Conservation (phyloP, 2,888 invertebrate genomes). For the Ormyrus thymus region DNA sequence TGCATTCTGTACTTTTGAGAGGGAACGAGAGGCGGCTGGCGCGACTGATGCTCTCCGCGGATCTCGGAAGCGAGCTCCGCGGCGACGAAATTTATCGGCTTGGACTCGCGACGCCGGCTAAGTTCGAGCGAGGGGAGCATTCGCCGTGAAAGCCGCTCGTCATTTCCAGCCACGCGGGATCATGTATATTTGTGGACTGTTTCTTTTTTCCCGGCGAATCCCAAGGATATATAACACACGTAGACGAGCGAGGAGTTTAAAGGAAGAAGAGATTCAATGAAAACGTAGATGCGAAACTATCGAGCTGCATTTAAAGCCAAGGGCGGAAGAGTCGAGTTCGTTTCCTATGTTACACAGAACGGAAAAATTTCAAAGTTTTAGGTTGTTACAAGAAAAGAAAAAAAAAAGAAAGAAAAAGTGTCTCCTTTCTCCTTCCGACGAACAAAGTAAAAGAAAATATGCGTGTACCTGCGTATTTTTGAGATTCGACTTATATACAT, state of each 20-base stretch:
- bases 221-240: too few species aligned
- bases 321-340: not conserved
- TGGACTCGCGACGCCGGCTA: too few species aligned
- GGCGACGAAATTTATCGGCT: too few species aligned
- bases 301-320: slow-evolving; percentile 7
- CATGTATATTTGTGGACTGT: slow-evolving; percentile 7
- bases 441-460: slow-evolving; percentile 28
- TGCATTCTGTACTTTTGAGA: not conserved
- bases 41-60: not conserved
- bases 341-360: slow-evolving; percentile 22
- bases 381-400: not conserved
- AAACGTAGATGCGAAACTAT: slow-evolving; percentile 31
- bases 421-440: slow-evolving; percentile 23
- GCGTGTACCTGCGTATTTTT: slow-evolving; percentile 52
- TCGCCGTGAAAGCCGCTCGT: too few species aligned
- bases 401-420: too few species aligned
- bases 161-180: slow-evolving; percentile 26
- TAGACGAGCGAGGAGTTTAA: too few species aligned
- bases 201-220: too few species aligned
- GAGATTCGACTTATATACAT: slow-evolving; percentile 41
- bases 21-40: not conserved
- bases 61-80: too few species aligned
- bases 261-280: not conserved
- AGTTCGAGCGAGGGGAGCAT: too few species aligned
- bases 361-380: not conserved